These are phyloP conservation scores for Philypnodon macrostomus DNA, from an alignment of 2,797 vertebrate species.

Conservation along the genomic window DNA sequence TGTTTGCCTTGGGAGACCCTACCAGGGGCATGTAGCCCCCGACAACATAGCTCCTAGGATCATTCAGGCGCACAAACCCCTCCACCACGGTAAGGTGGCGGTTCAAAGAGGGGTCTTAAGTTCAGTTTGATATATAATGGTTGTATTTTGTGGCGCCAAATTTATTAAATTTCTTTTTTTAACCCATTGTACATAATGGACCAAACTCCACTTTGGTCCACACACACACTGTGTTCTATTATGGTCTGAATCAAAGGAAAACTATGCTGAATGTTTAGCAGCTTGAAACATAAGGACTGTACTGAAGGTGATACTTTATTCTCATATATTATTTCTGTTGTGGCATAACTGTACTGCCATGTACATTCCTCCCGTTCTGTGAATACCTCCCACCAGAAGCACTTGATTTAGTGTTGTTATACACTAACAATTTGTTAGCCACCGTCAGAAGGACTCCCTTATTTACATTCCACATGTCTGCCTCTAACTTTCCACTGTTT, in stretches of 20 bases:
- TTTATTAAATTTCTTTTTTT: too few species aligned
- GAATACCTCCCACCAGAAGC: conserved; percentile 24
- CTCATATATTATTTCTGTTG: conserved; percentile 1
- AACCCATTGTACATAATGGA: too few species aligned
- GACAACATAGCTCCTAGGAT: too few species aligned
- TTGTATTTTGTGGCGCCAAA: too few species aligned
- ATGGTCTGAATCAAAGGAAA: background rate
- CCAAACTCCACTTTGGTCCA: too few species aligned
- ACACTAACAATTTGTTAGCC: conserved; percentile 40
- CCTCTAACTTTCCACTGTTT: conserved; percentile 68
- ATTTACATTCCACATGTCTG: conserved; percentile 73
- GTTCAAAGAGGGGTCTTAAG: too few species aligned
- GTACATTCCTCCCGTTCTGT: conserved; percentile 10
- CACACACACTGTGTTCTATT: too few species aligned
- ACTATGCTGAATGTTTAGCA: background rate
- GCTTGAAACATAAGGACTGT: background rate
- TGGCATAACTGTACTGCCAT: conserved; percentile 8
- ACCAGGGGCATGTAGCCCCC: too few species aligned
- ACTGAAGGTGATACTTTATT: background rate
- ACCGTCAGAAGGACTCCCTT: conserved; percentile 51
- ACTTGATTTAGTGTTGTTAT: conserved; percentile 37
- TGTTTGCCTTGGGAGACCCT: too few species aligned
- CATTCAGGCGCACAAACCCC: too few species aligned
- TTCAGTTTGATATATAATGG: too few species aligned
- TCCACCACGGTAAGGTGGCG: too few species aligned